A percentile compares a stretch with the other conserved stretches of the same genome.
Evolutionary conservation across 2,888 invertebrate species (phyloP).

Genomic region (Cybosia mesomella): DNA sequence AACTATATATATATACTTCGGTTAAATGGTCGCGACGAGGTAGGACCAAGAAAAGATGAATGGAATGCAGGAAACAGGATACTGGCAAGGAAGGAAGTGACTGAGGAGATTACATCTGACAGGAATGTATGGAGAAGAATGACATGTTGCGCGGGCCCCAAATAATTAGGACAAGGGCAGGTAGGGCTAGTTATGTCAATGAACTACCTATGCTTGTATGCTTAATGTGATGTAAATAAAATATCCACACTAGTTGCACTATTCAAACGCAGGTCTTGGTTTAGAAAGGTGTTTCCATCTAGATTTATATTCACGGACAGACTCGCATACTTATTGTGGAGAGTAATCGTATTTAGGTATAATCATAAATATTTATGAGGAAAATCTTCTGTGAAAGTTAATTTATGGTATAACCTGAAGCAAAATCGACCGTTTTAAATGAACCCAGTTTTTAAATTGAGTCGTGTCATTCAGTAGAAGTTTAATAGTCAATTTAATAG

Average conservation of each 20-base stretch:
- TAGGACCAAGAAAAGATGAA: no score
- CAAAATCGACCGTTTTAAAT: neutral
- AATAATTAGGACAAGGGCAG: no score
- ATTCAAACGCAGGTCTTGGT: conserved; percentile 31
- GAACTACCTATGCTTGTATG: neutral
- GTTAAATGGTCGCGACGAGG: neutral
- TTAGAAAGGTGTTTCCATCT: conserved; percentile 49
- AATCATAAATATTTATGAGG: conserved; percentile 17
- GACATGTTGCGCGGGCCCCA: no score
- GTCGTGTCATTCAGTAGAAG: neutral
- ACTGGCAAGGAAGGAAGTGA: no score
- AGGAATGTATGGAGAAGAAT: no score
- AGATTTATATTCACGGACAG: conserved; percentile 44
- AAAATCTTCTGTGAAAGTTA: conserved; percentile 11
- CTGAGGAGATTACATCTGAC: no score
- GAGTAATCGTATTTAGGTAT: conserved; percentile 21
- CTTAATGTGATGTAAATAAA: conserved; percentile 27
- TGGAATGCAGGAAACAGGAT: no score
- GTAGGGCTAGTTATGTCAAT: conserved; percentile 2
- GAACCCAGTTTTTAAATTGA: neutral
- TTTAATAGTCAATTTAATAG: neutral
- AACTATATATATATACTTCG: neutral
- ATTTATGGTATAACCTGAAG: neutral
- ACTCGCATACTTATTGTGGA: conserved; percentile 38
- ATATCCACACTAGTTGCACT: conserved; percentile 27